Percentiles rank a stretch among this genome's conserved stretches.
These are phyloP conservation scores for Eospalax fontanierii DNA, from an alignment of 2,797 vertebrate genomes.

Conservation along the genomic window DNA sequence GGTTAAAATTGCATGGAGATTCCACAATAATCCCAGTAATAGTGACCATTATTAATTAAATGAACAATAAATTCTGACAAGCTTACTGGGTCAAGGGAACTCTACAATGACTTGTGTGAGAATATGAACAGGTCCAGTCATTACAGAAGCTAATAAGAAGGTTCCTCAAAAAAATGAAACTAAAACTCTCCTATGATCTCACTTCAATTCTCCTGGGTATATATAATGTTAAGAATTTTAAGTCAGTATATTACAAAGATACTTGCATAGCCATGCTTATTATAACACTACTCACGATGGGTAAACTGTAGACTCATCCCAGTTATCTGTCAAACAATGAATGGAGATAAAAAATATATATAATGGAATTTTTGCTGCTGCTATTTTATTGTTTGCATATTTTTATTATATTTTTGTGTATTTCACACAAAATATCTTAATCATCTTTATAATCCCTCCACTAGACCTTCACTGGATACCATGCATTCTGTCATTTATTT, in stretches of 20 bases:
- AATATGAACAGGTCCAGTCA: not conserved
- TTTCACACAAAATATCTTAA: too few relatives aligned
- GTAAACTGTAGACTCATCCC: not conserved
- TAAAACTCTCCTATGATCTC: not conserved
- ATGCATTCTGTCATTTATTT: too few relatives aligned
- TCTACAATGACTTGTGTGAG: not conserved
- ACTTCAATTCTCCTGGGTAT: not conserved
- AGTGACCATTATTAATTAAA: not conserved
- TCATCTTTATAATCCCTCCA: too few relatives aligned
- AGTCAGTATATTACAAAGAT: not conserved
- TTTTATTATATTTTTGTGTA: too few relatives aligned
- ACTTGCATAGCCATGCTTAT: not conserved
- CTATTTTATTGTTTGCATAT: too few relatives aligned
- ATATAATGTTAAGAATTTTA: not conserved
- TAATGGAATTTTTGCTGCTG: not conserved
- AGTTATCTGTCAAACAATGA: not conserved
- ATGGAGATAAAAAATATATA: not conserved
- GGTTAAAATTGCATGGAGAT: not conserved
- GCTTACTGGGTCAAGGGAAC: not conserved
- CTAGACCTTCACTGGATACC: too few relatives aligned
- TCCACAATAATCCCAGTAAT: not conserved
- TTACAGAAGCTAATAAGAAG: not conserved
- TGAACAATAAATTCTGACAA: not conserved
- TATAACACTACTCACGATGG: not conserved
- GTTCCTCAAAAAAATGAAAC: not conserved